Evolutionary conservation across 2,113 vertebrate genomes (phyloP), one percentile per base, ranked within the genome.

Genomic region (Sander vitreus): DNA sequence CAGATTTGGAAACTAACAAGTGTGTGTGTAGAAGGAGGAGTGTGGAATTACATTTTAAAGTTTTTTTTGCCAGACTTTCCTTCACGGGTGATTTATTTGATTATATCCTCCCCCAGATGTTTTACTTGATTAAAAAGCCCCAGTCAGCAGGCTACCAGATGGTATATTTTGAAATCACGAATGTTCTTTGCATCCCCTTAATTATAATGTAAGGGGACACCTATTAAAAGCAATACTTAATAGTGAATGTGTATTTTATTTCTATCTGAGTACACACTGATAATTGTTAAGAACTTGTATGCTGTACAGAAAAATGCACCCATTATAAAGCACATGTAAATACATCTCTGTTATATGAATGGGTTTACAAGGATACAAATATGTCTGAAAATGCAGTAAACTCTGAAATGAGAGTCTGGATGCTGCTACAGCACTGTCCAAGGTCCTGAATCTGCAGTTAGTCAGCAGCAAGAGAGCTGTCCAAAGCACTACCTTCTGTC

Each of bases 361-460:
- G 30, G 1, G 6, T 55, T 66, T 23, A 27, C 3, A 39, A 23
- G 19, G 45, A 16, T 3, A 50, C 5, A 70, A 54, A 57, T 23
- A 27, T 60, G 45, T 3, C 45, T 59, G 4, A 2, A 43, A 39
- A 39, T 48, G 69, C 16, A 33, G n/a, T 8, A 19, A 36, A 33
- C 33, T 47, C 45, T 73, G 60, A 48, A 65, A 33, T 4, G 9
- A 57, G 30, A 64, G 27, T 15, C 55, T 25, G 48, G 39, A 43
- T 1, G 18, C 59, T 5, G 12, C 51, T 51, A 45, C 25, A 11
- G 60, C 10, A 14, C 81, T 83, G 43, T 67, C 67, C 68, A 54
- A 33, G 33, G 53, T 83, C 62, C 78, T 73, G 62, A 69, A 63
- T 25, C 19, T 62, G 53, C 58, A 64, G 48, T 23, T 15, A 60